Conservation (phyloP, 2,888 invertebrate species). For the Rhagium mordax region DNA sequence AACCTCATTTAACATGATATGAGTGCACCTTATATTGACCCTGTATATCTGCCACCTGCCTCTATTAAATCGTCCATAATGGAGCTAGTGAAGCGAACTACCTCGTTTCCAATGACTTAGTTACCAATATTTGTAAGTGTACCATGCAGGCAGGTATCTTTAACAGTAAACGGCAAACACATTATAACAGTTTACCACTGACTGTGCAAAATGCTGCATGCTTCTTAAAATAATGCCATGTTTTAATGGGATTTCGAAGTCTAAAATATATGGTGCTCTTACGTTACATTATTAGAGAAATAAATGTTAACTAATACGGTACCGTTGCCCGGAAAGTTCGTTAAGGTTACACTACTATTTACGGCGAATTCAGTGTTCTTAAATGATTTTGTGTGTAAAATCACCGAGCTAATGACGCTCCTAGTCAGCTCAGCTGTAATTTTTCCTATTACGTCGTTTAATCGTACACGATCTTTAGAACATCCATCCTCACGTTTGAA, state of each 20-base stretch:
- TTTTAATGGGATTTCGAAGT: constrained; percentile 5
- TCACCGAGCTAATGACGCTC: constrained; percentile 10
- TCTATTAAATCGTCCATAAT: constrained; percentile 4
- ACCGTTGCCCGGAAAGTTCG: constrained; percentile 12
- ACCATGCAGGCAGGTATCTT: background rate
- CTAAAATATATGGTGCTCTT: background rate
- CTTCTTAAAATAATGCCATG: constrained; percentile 2
- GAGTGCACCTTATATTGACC: background rate
- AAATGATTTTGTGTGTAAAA: constrained; percentile 14
- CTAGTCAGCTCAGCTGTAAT: constrained; percentile 9
- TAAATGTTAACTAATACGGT: constrained; percentile 19
- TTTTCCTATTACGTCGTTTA: background rate
- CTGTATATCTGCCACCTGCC: constrained; percentile 6
- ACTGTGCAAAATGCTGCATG: constrained; percentile 24
- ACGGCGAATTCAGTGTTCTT: constrained; percentile 14
- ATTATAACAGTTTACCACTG: constrained; percentile 26
- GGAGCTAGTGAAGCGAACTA: constrained; percentile 15
- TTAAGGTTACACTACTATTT: constrained; percentile 19
- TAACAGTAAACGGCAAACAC: constrained; percentile 8
- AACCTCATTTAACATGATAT: background rate
- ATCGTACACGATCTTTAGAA: background rate
- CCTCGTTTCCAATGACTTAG: constrained; percentile 29
- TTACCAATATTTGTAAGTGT: constrained; percentile 13
- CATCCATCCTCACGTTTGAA: background rate
- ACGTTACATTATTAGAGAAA: background rate